Base-by-base conservation (phyloP, 2,113 vertebrate genomes). In the Eudyptes chrysolophus region DNA sequence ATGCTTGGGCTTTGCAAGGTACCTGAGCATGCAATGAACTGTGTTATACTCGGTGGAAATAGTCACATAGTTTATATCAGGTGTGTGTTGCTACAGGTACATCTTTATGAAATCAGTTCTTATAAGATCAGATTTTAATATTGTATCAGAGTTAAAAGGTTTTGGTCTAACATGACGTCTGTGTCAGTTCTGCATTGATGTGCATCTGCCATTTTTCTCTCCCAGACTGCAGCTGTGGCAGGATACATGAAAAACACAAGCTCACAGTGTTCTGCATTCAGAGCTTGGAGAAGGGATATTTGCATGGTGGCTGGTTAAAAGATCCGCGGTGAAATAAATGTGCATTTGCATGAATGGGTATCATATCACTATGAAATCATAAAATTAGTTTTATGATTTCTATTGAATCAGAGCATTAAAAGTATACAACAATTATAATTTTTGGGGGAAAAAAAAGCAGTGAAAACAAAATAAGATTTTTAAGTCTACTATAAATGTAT, bases 381-480 rank as follows among this genome's bases (percentile, higher is more conserved):
- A 27, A 86, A 44, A 40, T 46, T 7, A 62, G 42, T 42, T 40
- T 70, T 48, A 60, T 70, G 8, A 48, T 51, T 58, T 62, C n/a
- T 40, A 27, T 26, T 91, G 48, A 81, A 54, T 62, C 29, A 64
- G 12, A 84, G 25, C 24, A 57, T 65, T 54, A 51, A 9, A 90
- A 85, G 17, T 32, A n/a, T 34, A 51, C 9, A 60, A 29, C 25
- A 75, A 24, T 17, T 49, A 5, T 1, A 48, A 52, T 42, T 77
- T 71, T 15, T 4, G 2, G 2, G 16, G 9, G 5, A 4, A 9
- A 12, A 36, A 42, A 27, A 46, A 27, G 16, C 38, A 20, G 0
- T 66, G 44, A 92, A 72, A 90, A 69, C 30, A 82, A 85, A 75
- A 17, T 15, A 60, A n/a, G 9, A 54, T 76, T 75, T 74, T 81